Conservation (phyloP, 2,888 invertebrate genomes). For the Neoaliturus tenellus region DNA sequence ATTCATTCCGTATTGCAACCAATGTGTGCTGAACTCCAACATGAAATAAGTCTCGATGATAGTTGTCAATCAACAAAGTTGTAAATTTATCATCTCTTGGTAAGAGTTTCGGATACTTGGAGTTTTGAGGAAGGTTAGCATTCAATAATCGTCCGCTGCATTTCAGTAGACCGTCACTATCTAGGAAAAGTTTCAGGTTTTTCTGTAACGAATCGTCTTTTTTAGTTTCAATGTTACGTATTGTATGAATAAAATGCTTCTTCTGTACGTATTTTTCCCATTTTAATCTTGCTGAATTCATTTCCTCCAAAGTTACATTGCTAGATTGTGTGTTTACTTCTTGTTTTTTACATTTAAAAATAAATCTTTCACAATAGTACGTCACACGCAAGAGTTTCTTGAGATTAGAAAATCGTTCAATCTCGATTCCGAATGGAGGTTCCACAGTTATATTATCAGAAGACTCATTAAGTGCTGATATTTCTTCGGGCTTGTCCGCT, state of each 20-base stretch:
- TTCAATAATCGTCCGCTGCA: conserved; percentile 43
- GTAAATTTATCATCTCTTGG: conserved; percentile 24
- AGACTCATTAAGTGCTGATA: background rate
- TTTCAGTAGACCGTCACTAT: conserved; percentile 34
- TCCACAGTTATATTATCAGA: no score
- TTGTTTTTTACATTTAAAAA: background rate
- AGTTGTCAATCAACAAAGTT: background rate
- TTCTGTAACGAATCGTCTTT: conserved; percentile 21
- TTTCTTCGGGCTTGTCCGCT: background rate
- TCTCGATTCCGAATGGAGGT: background rate
- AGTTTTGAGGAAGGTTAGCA: conserved; percentile 41
- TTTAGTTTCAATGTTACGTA: background rate
- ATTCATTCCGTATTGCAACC: background rate
- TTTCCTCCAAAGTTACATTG: background rate
- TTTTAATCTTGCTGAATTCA: background rate
- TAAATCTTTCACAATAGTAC: background rate
- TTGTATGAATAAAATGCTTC: background rate
- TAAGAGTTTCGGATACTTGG: conserved; percentile 41
- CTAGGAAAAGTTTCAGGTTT: conserved; percentile 7
- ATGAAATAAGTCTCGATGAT: no score
- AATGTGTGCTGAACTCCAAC: conserved; percentile 48
- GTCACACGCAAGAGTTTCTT: background rate
- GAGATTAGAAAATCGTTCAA: background rate
- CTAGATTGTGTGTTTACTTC: background rate
- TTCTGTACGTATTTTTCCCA: background rate